Conservation (phyloP, 2,888 invertebrate species). For the Priocnemis perturbator region DNA sequence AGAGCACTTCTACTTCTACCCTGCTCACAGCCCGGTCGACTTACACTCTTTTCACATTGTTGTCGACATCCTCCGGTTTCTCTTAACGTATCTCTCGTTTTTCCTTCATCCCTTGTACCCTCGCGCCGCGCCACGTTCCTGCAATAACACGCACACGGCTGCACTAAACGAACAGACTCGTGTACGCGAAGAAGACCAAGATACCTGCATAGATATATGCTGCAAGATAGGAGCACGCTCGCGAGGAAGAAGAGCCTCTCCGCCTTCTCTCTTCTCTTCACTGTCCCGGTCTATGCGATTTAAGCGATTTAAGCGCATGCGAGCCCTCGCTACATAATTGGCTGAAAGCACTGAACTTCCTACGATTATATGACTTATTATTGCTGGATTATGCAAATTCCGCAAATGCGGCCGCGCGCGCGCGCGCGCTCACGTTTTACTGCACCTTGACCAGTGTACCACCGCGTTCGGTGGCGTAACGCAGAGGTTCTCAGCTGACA, state of each 20-base stretch:
- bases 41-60: too few relatives aligned
- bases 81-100: too few relatives aligned
- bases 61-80: too few relatives aligned
- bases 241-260: constrained; percentile 2
- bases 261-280: background rate
- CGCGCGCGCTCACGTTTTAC: constrained; percentile 1
- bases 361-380: constrained; percentile 56
- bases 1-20: too few relatives aligned
- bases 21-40: too few relatives aligned
- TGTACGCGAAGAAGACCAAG: constrained; percentile 17
- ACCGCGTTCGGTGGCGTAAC: background rate
- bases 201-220: constrained; percentile 40
- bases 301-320: constrained; percentile 25
- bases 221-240: constrained; percentile 28
- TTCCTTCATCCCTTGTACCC: too few relatives aligned
- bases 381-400: constrained; percentile 55
- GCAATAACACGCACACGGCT: background rate
- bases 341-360: constrained; percentile 52
- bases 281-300: background rate
- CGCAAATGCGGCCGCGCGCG: background rate
- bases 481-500: background rate
- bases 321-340: constrained; percentile 53
- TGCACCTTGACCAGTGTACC: background rate
- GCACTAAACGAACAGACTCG: background rate
- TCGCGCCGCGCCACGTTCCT: background rate